Conservation (phyloP, 2,888 invertebrate genomes). For the Nasonovia ribisnigri region DNA sequence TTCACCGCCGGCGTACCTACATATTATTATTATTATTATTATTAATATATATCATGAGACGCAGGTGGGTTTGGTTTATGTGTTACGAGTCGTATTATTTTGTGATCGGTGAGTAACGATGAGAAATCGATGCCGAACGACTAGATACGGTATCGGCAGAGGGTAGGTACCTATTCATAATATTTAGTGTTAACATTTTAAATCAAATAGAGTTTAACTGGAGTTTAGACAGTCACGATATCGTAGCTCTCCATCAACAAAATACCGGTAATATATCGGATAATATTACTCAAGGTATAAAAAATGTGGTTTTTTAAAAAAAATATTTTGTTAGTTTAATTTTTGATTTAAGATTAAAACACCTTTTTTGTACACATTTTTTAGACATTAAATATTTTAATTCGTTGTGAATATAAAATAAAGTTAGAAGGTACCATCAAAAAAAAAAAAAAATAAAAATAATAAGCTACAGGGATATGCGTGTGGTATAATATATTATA, state of each 20-base stretch:
- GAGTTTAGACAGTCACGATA: background rate
- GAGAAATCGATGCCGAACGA: background rate
- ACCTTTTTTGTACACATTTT: background rate
- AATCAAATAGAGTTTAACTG: background rate
- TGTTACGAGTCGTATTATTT: background rate
- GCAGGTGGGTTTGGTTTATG: background rate
- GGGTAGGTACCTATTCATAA: no score
- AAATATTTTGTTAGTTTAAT: background rate
- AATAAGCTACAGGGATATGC: background rate
- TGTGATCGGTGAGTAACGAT: background rate
- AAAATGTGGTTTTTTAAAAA: background rate
- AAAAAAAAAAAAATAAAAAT: background rate
- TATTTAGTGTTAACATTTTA: no score
- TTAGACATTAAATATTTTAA: background rate
- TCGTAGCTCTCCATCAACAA: background rate
- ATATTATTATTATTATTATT: background rate
- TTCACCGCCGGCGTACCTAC: constrained; percentile 43
- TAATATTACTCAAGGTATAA: background rate
- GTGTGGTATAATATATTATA: no score
- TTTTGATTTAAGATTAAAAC: background rate
- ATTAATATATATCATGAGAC: background rate
- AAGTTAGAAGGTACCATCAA: background rate
- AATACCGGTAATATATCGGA: background rate
- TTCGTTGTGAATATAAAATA: background rate
- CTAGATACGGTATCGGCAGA: background rate